Base-by-base conservation (phyloP, 2,113 vertebrate genomes). In the Chloroceryle aenea region DNA sequence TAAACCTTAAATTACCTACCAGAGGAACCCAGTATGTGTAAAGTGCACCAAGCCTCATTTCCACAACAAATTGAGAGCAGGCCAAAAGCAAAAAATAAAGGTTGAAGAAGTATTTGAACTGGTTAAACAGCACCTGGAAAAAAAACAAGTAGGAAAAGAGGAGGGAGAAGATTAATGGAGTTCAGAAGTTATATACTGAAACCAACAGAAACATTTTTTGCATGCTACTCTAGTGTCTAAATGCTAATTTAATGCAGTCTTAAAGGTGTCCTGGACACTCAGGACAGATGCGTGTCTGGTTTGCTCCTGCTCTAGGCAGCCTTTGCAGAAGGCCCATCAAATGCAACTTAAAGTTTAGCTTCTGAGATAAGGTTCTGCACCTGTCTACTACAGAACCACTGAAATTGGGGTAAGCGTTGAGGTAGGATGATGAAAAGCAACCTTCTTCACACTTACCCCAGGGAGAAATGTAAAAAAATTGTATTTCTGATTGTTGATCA, bases 401-500 rank as follows among this genome's bases (percentile, higher is more conserved):
- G 34, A 38, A 80, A 90, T 3, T 2, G n/a, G 16, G 48, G 61
- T 68, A 43, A 40, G 38, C 30, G 13, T 2, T 14, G 20, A 43
- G 5, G 9, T 2, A 4, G 61, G 64, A n/a, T 6, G 23, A 47
- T 4, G 17, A 22, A 7, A 18, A 26, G 3, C 2, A 2, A 3
- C 15, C 67, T 53, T 8, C 2, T 12, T 14, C 34, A 3, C 25
- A 89, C 99, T 85, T 93, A 99, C 99, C 98, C 98, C 99, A 42
- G 99, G 99, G 29, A 99, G 98, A 75, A 99, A 99, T 34, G 99
- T 99, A 93, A 99, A 99, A 80, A 99, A 99, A 98, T 99, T 99
- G 98, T 99, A 99, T 95, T 99, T 99, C 98, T 99, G 99, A 85
- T 99, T 99, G 98, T 99, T 99, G 98, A 99, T 99, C 96, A 99